phyloP scores from a whole-genome alignment of 53 echinoderm and acorn worm species.

The Glandiceps talaboti region DNA sequence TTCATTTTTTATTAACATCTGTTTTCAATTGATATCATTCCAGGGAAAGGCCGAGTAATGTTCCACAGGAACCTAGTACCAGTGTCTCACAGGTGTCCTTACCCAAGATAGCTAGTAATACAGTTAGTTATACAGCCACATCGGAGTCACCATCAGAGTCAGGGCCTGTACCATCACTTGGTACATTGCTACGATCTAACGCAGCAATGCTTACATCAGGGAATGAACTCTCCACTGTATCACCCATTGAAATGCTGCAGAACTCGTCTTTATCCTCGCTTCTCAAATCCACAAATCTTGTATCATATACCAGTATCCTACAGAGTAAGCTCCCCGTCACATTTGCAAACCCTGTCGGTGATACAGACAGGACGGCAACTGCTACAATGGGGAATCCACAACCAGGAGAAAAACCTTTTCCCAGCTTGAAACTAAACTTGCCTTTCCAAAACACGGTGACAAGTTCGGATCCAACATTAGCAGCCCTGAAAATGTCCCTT shows the following conservation, averaged over 20 bases:
- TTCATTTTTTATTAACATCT: no score
- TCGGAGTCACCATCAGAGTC: not conserved
- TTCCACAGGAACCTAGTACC: not conserved
- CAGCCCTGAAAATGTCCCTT: not conserved
- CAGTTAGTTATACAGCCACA: no score
- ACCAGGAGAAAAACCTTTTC: not conserved
- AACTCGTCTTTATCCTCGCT: constrained; percentile 22
- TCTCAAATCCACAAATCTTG: not conserved
- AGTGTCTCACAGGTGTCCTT: not conserved
- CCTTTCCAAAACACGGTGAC: not conserved
- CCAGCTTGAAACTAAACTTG: no score
- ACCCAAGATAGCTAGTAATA: no score
- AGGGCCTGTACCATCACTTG: not conserved
- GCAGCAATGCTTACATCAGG: not conserved
- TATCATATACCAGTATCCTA: not conserved
- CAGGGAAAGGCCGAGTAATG: not conserved
- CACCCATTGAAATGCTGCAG: constrained; percentile 8
- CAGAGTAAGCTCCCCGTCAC: not conserved
- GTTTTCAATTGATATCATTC: no score
- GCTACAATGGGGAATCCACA: not conserved
- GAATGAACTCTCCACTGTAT: not conserved
- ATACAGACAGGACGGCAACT: not conserved
- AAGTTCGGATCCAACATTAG: not conserved
- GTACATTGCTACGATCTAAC: not conserved
- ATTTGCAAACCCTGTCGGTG: no score